These are phyloP conservation scores for Mustela lutreola DNA, from an alignment of 2,113 vertebrate genomes.

Conservation along the genomic window DNA sequence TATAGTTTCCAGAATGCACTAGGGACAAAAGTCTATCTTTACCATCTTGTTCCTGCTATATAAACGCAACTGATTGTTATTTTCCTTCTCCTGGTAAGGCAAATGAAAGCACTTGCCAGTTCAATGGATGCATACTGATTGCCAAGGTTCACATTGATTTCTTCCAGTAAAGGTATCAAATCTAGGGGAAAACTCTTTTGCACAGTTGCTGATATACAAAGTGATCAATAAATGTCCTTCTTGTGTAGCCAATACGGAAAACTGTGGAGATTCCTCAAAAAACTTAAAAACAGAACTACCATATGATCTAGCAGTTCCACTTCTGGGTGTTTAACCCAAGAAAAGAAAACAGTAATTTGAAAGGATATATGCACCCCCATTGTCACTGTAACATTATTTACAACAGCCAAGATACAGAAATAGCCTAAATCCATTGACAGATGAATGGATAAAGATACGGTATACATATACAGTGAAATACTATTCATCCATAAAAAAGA, in stretches of 20 bases:
- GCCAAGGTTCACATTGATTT: constrained; percentile 26
- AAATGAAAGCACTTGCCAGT: constrained; percentile 45
- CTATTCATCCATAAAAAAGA: background rate
- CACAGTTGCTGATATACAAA: constrained; percentile 41
- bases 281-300: constrained; percentile 7
- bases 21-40: constrained; percentile 12
- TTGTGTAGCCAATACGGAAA: background rate
- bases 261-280: background rate
- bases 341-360: constrained; percentile 31
- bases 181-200: background rate
- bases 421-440: background rate
- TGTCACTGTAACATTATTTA: background rate
- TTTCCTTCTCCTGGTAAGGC: background rate
- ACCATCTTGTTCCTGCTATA: background rate
- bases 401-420: background rate
- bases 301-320: background rate
- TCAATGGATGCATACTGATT: background rate
- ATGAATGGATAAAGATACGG: background rate
- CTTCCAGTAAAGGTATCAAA: constrained; percentile 14
- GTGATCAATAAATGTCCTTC: background rate
- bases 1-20: background rate
- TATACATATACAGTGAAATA: background rate
- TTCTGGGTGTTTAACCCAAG: background rate
- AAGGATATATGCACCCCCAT: background rate
- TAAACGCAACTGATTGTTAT: constrained; percentile 37